These are phyloP conservation scores for Periophthalmus modestus DNA, from an alignment of 2,113 vertebrate genomes.

Conservation along the genomic window DNA sequence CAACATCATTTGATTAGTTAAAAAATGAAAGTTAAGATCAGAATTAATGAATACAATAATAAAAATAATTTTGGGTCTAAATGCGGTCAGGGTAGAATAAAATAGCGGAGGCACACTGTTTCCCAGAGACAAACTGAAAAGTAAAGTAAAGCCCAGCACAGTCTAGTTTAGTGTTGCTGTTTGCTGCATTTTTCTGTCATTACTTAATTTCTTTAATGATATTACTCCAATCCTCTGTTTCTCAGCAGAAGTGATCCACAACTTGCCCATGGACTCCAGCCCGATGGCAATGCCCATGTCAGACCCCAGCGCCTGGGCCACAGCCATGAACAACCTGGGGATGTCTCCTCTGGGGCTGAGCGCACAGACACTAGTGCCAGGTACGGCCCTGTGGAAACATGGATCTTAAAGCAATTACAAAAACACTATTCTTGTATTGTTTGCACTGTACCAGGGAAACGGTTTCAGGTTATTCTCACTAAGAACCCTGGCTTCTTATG, in stretches of 20 bases:
- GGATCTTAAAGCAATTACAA: slow-evolving; percentile 3
- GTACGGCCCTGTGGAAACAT: slow-evolving; percentile 62
- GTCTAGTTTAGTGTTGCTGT: neutral
- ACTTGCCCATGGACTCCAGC: slow-evolving; percentile 86
- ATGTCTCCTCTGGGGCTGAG: slow-evolving; percentile 91
- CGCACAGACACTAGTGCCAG: slow-evolving; percentile 88
- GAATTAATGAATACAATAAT: neutral
- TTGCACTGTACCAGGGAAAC: neutral
- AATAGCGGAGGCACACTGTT: too few species aligned
- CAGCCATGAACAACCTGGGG: slow-evolving; percentile 97
- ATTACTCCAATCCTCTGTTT: slow-evolving; percentile 13
- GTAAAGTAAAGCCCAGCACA: too few species aligned
- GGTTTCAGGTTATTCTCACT: neutral
- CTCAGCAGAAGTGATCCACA: slow-evolving; percentile 82
- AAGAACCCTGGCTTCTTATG: too few species aligned
- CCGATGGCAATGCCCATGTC: slow-evolving; percentile 90
- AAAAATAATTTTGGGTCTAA: neutral
- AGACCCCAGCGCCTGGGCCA: slow-evolving; percentile 90
- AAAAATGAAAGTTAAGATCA: too few species aligned
- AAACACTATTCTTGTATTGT: neutral
- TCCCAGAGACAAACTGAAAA: too few species aligned
- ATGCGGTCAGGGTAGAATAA: too few species aligned
- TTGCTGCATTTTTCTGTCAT: neutral
- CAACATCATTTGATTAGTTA: too few species aligned
- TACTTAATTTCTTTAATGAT: neutral